Evolutionary conservation across 2,797 vertebrate species (phyloP).

Genomic region (Enteromius afrohamiltoni): DNA sequence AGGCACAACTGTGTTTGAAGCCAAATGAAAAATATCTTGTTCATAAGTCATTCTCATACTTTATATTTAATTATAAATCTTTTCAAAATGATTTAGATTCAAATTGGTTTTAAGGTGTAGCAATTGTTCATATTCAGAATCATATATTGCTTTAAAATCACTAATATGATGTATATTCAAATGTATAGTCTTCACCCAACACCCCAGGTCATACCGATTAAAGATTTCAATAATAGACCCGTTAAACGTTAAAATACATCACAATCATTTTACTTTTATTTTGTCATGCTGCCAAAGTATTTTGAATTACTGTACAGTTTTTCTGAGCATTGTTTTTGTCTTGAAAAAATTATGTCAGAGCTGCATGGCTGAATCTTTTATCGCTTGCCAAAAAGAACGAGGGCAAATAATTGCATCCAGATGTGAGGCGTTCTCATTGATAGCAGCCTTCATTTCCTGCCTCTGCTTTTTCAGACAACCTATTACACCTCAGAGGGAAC

Average conservation of each 20-base stretch:
- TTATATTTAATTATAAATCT: neutral
- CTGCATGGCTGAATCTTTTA: conserved; percentile 94
- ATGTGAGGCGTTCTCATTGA: conserved; percentile 94
- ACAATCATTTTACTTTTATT: conserved; percentile 20
- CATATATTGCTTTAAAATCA: neutral
- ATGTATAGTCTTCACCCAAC: neutral
- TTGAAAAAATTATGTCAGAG: conserved; percentile 83
- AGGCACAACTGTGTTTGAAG: neutral
- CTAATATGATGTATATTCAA: neutral
- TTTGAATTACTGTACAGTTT: conserved; percentile 59
- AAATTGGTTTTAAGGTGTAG: neutral
- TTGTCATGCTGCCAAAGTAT: conserved; percentile 41
- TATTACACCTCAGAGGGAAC: conserved; percentile 95
- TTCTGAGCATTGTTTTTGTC: conserved; percentile 72
- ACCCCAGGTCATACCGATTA: neutral
- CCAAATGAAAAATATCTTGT: neutral
- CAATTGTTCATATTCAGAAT: neutral
- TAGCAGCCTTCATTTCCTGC: conserved; percentile 99
- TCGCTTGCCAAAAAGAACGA: conserved; percentile 92
- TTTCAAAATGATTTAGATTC: neutral
- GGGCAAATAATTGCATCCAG: conserved; percentile 93
- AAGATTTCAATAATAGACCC: conserved; percentile 19
- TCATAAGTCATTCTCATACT: neutral
- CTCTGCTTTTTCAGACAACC: conserved; percentile 95
- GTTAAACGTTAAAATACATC: conserved; percentile 35